Conservation (phyloP, 1,140 invertebrate species). For the Nomia melanderi region DNA sequence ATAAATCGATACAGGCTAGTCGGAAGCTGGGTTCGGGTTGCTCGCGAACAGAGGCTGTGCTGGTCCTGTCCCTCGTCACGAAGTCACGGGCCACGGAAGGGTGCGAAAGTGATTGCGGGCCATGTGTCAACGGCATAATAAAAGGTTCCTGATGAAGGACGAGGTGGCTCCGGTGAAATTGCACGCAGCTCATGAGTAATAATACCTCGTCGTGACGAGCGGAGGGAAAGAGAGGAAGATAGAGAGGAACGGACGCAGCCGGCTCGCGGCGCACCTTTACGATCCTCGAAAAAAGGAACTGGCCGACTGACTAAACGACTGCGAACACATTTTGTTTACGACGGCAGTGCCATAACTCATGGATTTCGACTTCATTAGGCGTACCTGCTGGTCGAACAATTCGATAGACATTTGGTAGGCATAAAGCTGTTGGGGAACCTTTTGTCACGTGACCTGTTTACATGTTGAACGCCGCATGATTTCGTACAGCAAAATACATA, state of each 20-base stretch:
- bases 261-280: not conserved
- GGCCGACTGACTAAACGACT: not conserved
- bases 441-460: not conserved
- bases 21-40: not conserved
- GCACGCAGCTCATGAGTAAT: slow-evolving; percentile 41
- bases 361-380: not conserved
- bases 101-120: slow-evolving; percentile 37
- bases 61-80: not conserved
- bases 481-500: too few relatives aligned
- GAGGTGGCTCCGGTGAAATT: slow-evolving; percentile 41
- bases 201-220: slow-evolving; percentile 24
- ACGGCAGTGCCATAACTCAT: not conserved
- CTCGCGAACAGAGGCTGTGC: not conserved
- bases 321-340: not conserved
- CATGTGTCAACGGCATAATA: slow-evolving; percentile 61
- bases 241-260: slow-evolving; percentile 36
- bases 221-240: too few relatives aligned
- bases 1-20: slow-evolving; percentile 29
- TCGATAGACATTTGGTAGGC: not conserved
- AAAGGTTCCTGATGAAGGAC: slow-evolving; percentile 24
- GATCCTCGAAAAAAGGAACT: not conserved
- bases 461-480: too few relatives aligned
- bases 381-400: not conserved
- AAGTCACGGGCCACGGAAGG: slow-evolving; percentile 31
- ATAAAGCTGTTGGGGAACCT: not conserved